Evolutionary conservation across 2,113 vertebrate genomes (phyloP).

Genomic region (Catharus fuscescens): DNA sequence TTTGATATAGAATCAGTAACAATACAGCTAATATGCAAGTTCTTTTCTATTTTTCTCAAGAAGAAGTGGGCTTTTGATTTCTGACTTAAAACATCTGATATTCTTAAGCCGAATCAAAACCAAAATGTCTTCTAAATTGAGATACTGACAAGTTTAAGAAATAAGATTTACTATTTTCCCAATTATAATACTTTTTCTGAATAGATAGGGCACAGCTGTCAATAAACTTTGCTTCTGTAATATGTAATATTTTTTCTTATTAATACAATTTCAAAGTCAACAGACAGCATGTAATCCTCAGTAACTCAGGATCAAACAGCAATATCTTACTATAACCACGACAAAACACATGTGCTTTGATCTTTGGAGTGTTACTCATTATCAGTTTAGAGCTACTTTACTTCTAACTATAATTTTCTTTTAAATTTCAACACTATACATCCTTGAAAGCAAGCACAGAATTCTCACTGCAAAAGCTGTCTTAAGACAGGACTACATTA

Average conservation of each 20-base stretch:
- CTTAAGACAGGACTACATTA: not conserved
- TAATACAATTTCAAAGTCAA: not conserved
- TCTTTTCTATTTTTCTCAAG: not conserved
- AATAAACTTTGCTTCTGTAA: not conserved
- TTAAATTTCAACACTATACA: not conserved
- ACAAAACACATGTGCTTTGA: not conserved
- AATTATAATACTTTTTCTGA: not conserved
- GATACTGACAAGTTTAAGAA: not conserved
- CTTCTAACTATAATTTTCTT: not conserved
- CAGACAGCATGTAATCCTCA: not conserved
- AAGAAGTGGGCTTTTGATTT: not conserved
- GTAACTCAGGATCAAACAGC: not conserved
- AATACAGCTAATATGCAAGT: not conserved
- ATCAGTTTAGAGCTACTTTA: not conserved
- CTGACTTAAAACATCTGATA: not conserved
- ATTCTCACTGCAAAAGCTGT: not conserved
- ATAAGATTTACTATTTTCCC: not conserved
- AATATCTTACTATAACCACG: not conserved
- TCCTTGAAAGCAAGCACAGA: not conserved
- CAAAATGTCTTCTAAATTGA: not conserved
- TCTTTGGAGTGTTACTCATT: not conserved
- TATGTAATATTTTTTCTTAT: not conserved
- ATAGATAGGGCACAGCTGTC: not conserved
- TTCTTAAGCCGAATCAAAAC: not conserved
- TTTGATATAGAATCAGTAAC: not conserved